Base-by-base conservation (phyloP, 2,888 invertebrate genomes). In the Syritta pipiens region DNA sequence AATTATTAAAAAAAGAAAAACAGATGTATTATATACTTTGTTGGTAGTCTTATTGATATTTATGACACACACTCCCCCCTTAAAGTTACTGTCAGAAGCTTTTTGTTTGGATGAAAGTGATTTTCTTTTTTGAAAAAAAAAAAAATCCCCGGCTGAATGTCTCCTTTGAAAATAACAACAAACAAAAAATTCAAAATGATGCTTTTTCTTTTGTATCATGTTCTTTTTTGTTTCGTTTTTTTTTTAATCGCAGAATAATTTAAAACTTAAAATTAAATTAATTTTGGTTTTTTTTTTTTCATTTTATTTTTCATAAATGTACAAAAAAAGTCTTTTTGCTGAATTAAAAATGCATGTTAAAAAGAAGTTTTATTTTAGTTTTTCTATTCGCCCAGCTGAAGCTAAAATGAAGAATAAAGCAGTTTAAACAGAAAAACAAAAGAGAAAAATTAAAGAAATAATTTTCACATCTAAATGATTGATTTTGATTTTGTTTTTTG, bases 71-170 rank as follows among this genome's bases (percentile, higher is more conserved):
- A n/a, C n/a, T n/a, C n/a, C n/a, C n/a, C n/a, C n/a, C n/a, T n/a
- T n/a, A n/a, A n/a, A n/a, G n/a, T n/a, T n/a, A 2, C 22, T 84
- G 83, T 83, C 82, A 83, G 82, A 53, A 53, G 81, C 72, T 81
- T 37, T 9, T 1, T 30, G 30, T 24, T 7, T 26, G 24, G 6
- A 17, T 37, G n/a, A 22, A 20, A 19, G 14, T 32, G 7, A 51
- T 26, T 7, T 24, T 28, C n/a, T 51, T 51, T 14, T 60, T 44
- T 75, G n/a, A n/a, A n/a, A n/a, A n/a, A n/a, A n/a, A n/a, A n/a
- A n/a, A n/a, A n/a, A n/a, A n/a, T n/a, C n/a, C n/a, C n/a, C n/a
- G n/a, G n/a, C n/a, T n/a, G n/a, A n/a, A n/a, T n/a, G n/a, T n/a
- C n/a, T n/a, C n/a, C n/a, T n/a, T n/a, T n/a, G n/a, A 82, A 44